A percentile compares a stretch with the other conserved stretches of the same genome.
These are phyloP conservation scores for Pteronotus mesoamericanus DNA, from an alignment of 2,797 vertebrate species.

Conservation along the genomic window DNA sequence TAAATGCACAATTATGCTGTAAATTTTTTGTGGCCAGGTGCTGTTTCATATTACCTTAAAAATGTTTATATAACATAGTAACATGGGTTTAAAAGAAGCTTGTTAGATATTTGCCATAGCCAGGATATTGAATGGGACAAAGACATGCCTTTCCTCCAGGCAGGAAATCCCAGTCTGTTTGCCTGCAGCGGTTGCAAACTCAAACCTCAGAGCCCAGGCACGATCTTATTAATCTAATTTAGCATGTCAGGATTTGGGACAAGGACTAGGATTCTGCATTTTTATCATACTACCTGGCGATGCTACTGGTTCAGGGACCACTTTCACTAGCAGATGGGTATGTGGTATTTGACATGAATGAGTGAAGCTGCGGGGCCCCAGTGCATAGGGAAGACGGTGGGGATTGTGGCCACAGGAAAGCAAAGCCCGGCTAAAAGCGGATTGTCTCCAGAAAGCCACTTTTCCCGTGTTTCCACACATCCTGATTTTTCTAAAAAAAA, in stretches of 20 bases:
- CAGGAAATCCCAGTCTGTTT: neutral
- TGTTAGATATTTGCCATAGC: neutral
- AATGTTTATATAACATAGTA: neutral
- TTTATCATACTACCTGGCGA: neutral
- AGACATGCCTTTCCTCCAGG: neutral
- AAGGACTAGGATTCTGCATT: neutral
- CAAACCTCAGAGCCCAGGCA: neutral
- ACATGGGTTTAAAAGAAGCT: neutral
- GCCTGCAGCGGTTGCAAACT: neutral
- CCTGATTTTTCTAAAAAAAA: neutral
- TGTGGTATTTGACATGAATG: neutral
- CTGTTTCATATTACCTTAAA: neutral
- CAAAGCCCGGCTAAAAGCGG: neutral
- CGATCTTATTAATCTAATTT: neutral
- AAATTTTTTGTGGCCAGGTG: neutral
- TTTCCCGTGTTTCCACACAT: neutral
- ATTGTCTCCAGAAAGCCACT: neutral
- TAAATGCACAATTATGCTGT: neutral
- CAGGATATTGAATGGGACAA: neutral
- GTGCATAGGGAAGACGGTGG: accelerated
- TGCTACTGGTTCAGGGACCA: neutral
- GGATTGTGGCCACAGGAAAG: neutral
- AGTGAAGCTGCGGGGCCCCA: neutral
- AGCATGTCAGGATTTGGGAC: neutral
- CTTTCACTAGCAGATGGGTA: neutral